These are phyloP conservation scores for Psix sp. DNA, from an alignment of 1,140 invertebrate species.

Conservation along the genomic window DNA sequence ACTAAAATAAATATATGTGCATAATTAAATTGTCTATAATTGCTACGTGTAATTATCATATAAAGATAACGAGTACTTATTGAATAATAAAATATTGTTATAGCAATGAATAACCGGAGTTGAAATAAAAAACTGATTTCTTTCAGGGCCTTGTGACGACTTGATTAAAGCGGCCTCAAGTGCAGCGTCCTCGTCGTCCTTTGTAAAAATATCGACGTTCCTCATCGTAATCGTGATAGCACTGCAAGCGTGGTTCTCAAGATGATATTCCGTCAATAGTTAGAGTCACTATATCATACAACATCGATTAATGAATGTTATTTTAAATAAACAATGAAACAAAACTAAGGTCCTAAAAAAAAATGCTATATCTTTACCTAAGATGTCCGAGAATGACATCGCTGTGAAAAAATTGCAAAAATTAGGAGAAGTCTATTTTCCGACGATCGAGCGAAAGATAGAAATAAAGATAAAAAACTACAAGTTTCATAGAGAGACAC, in stretches of 20 bases:
- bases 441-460: slow-evolving; percentile 25
- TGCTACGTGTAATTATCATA: too few species aligned
- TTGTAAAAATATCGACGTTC: slow-evolving; percentile 64
- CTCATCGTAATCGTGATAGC: slow-evolving; percentile 56
- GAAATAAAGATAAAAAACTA: slow-evolving; percentile 16
- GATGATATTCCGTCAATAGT: slow-evolving; percentile 69
- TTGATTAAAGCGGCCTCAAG: slow-evolving; percentile 71
- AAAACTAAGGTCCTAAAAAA: slow-evolving; percentile 8
- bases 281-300: slow-evolving; percentile 29
- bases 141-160: slow-evolving; percentile 72
- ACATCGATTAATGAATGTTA: slow-evolving; percentile 54
- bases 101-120: too few species aligned
- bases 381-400: too few species aligned
- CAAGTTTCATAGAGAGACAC: slow-evolving; percentile 10
- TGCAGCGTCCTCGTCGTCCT: slow-evolving; percentile 67
- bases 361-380: too few species aligned
- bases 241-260: slow-evolving; percentile 66
- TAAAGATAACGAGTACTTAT: too few species aligned
- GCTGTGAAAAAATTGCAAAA: slow-evolving; percentile 38
- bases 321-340: slow-evolving; percentile 19
- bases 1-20: too few species aligned
- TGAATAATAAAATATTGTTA: too few species aligned
- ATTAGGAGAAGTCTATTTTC: slow-evolving; percentile 46
- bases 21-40: too few species aligned
- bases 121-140: too few species aligned